Conservation (phyloP, 2,888 invertebrate genomes). For the Furcula furcula region DNA sequence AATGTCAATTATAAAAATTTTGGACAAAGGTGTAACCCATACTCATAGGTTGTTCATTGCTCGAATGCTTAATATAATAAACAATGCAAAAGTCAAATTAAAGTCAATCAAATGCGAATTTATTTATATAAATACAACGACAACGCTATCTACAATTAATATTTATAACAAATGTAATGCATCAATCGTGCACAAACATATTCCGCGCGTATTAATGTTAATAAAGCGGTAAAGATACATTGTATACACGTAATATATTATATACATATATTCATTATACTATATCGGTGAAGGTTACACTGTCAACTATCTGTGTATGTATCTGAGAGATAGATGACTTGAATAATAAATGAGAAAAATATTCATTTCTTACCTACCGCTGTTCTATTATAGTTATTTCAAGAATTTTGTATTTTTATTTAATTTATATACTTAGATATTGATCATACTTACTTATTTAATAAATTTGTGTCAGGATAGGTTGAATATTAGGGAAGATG, state of each 20-base stretch:
- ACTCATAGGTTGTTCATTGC: no score
- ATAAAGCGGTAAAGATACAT: constrained; percentile 11
- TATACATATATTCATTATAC: constrained; percentile 6
- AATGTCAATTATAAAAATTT: no score
- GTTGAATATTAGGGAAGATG: no score
- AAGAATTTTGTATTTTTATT: no score
- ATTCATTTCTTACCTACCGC: no score
- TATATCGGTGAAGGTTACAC: constrained; percentile 37
- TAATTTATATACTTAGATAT: no score
- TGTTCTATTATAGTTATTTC: no score
- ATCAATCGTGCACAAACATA: constrained; percentile 12
- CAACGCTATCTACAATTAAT: constrained; percentile 8
- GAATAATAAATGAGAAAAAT: constrained; percentile 36
- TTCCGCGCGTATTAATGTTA: constrained; percentile 14
- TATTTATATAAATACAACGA: constrained; percentile 1
- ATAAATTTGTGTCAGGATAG: no score
- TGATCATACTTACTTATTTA: no score
- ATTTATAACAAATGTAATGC: constrained; percentile 14
- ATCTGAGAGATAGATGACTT: constrained; percentile 26
- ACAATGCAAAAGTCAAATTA: constrained; percentile 9
- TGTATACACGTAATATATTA: constrained; percentile 2
- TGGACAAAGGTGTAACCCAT: no score
- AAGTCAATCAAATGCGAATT: constrained; percentile 6
- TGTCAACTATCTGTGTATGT: constrained; percentile 26
- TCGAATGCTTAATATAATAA: no score